phyloP scores from a whole-genome alignment of 2,797 vertebrate genomes.

The Falco rusticolus region DNA sequence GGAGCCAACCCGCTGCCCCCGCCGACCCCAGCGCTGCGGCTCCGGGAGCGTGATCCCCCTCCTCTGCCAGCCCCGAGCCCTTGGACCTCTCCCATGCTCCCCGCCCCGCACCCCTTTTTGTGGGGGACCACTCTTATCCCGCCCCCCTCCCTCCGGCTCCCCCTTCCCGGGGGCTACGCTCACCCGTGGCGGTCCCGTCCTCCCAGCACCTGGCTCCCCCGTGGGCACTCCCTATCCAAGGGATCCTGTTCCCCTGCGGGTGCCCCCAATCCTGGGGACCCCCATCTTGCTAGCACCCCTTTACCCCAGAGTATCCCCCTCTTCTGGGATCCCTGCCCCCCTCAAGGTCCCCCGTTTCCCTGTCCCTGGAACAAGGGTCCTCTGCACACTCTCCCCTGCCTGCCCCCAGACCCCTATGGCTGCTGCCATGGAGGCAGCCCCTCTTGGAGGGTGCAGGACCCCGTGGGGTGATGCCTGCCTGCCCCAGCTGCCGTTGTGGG shows the following conservation, averaged over 20 bases:
- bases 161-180: background rate
- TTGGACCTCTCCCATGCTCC: too few species aligned
- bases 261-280: background rate
- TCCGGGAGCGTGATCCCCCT: background rate
- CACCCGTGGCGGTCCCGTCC: background rate
- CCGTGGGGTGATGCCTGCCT: background rate
- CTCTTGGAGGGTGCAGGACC: background rate
- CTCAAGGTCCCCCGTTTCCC: background rate
- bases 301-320: background rate
- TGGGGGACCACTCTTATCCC: background rate
- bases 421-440: background rate
- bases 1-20: background rate
- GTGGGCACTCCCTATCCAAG: background rate
- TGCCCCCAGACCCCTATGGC: background rate
- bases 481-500: rapidly evolving
- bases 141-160: background rate
- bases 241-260: background rate
- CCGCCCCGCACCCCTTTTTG: background rate
- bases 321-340: background rate
- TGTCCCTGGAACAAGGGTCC: background rate
- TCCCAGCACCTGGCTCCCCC: background rate
- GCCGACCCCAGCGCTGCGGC: rapidly evolving
- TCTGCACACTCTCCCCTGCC: background rate
- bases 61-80: background rate
- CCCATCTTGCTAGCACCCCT: background rate